Evolutionary conservation across 64 coral and sea anemone genomes (phyloP).

Genomic region (Acropora tenuis): DNA sequence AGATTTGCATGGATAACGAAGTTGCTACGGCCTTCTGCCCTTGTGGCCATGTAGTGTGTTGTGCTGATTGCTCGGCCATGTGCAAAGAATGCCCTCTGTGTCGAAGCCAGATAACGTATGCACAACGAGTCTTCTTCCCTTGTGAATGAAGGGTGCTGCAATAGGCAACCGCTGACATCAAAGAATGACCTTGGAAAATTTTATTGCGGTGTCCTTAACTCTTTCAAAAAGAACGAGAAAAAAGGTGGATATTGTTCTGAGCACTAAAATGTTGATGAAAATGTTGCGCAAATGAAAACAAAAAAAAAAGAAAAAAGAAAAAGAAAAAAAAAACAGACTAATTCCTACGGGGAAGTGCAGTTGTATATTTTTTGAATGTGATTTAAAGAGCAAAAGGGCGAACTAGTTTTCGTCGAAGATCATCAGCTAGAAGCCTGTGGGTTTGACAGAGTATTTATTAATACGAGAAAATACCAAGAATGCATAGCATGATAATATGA

Average conservation of each 20-base stretch:
- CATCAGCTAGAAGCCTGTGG: no score
- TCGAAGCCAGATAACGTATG: conserved; percentile 96
- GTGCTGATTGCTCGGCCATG: conserved; percentile 94
- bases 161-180: neutral
- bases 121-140: conserved; percentile 97
- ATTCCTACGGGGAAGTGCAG: neutral
- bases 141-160: conserved; percentile 55
- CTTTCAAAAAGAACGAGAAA: neutral
- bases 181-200: no score
- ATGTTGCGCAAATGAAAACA: no score
- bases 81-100: conserved; percentile 98
- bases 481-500: neutral
- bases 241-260: neutral
- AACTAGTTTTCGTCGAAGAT: neutral
- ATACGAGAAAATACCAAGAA: no score
- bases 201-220: no score
- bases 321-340: neutral
- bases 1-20: conserved; percentile 98
- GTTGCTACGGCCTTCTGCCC: conserved; percentile 97
- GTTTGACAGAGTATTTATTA: no score
- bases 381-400: neutral
- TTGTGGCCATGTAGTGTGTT: conserved; percentile 98
- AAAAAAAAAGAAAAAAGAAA: no score
- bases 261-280: neutral
- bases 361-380: neutral